Conservation (phyloP, 2,888 invertebrate species). For the Exephanes ischioxanthus region DNA sequence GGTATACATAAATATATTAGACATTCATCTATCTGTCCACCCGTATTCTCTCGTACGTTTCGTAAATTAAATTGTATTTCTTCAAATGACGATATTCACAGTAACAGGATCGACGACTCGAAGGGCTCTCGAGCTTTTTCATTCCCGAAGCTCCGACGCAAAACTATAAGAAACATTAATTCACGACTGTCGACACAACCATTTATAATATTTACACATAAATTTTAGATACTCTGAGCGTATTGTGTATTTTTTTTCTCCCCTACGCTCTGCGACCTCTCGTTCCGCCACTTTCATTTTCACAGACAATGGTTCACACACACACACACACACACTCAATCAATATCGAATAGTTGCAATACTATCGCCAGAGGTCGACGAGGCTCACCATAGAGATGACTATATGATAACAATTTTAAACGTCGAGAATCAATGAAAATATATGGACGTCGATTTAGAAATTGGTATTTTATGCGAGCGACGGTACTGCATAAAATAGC, state of each 20-base stretch:
- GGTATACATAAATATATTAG: constrained; percentile 2
- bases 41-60: neutral
- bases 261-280: constrained; percentile 66
- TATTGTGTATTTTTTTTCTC: constrained; percentile 72
- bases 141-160: too few relatives aligned
- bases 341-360: neutral
- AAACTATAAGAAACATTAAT: too few relatives aligned
- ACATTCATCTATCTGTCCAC: neutral
- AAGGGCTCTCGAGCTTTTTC: too few relatives aligned
- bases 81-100: too few relatives aligned
- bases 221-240: constrained; percentile 75
- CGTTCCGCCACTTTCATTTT: neutral
- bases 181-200: neutral
- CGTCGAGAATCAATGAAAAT: constrained; percentile 20
- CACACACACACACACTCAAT: constrained; percentile 6
- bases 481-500: too few relatives aligned
- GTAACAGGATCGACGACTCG: too few relatives aligned
- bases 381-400: constrained; percentile 70
- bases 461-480: too few relatives aligned
- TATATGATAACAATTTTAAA: constrained; percentile 30
- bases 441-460: neutral
- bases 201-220: constrained; percentile 72
- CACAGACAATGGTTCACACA: neutral
- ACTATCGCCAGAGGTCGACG: constrained; percentile 13
- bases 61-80: too few relatives aligned